phyloP scores from a whole-genome alignment of 2,888 invertebrate genomes.

The Morinoia aosen region DNA sequence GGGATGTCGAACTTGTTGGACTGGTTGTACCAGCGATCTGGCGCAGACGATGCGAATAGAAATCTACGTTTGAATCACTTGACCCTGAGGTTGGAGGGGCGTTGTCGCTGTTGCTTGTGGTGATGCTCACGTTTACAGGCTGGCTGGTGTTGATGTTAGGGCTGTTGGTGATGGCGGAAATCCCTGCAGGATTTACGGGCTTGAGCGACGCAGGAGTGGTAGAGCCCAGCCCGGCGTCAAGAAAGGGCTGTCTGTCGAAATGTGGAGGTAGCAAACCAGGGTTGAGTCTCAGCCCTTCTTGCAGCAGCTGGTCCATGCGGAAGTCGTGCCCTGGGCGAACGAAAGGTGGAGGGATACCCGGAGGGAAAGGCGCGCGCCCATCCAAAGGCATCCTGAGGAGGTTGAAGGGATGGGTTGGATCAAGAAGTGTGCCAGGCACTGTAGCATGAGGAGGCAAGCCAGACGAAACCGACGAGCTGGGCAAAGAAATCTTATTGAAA shows the following conservation, averaged over 20 bases:
- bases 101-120: constrained; percentile 68
- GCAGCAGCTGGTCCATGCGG: constrained; percentile 87
- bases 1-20: constrained; percentile 83
- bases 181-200: constrained; percentile 78
- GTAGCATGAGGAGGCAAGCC: constrained; percentile 65
- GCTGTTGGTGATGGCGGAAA: constrained; percentile 62
- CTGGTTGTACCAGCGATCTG: constrained; percentile 89
- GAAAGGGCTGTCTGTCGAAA: constrained; percentile 77
- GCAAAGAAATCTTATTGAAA: constrained; percentile 62
- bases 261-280: constrained; percentile 80
- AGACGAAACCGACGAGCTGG: constrained; percentile 63
- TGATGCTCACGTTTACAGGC: constrained; percentile 86
- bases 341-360: constrained; percentile 69
- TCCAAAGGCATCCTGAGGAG: constrained; percentile 82
- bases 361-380: constrained; percentile 71
- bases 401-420: constrained; percentile 67
- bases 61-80: constrained; percentile 79
- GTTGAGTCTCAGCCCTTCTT: constrained; percentile 81
- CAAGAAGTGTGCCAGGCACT: constrained; percentile 67
- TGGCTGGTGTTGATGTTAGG: constrained; percentile 74
- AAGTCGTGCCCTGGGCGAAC: constrained; percentile 80
- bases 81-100: constrained; percentile 62
- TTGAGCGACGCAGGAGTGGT: constrained; percentile 93
- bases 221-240: constrained; percentile 99
- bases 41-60: constrained; percentile 99